These are phyloP conservation scores for Sebastes minor DNA, from an alignment of 2,797 vertebrate genomes.

Conservation along the genomic window DNA sequence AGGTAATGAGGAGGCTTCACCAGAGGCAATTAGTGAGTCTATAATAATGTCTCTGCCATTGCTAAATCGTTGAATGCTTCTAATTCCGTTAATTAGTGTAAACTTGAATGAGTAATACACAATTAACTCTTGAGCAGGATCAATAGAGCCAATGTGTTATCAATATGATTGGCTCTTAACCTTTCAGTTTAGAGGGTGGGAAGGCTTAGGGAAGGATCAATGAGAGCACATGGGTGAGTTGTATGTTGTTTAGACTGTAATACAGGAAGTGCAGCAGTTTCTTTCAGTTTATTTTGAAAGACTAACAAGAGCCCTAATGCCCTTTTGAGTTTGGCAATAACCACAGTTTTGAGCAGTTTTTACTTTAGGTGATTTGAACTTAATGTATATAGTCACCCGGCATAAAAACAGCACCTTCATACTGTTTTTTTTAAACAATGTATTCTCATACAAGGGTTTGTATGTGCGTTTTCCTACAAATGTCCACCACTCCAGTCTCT, in stretches of 20 bases:
- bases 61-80: conserved; percentile 21
- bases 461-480: no score
- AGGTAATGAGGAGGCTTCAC: conserved; percentile 61
- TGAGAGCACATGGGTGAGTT: background rate
- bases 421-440: background rate
- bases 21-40: conserved; percentile 58
- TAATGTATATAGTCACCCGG: background rate
- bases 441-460: no score
- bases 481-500: no score
- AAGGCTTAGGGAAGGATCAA: conserved; percentile 18
- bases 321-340: background rate
- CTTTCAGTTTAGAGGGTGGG: conserved; percentile 38
- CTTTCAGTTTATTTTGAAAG: background rate
- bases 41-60: conserved; percentile 37
- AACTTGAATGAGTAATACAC: conserved; percentile 58
- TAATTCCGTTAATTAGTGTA: conserved; percentile 60
- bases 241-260: background rate
- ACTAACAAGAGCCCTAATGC: background rate
- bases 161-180: conserved; percentile 59
- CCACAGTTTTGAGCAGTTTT: background rate
- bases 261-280: background rate
- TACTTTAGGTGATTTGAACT: background rate
- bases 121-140: conserved; percentile 64
- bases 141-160: conserved; percentile 55
- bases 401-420: background rate